Evolutionary conservation across 1,140 invertebrate species (phyloP).

Genomic region (Sminthurides bifidus): DNA sequence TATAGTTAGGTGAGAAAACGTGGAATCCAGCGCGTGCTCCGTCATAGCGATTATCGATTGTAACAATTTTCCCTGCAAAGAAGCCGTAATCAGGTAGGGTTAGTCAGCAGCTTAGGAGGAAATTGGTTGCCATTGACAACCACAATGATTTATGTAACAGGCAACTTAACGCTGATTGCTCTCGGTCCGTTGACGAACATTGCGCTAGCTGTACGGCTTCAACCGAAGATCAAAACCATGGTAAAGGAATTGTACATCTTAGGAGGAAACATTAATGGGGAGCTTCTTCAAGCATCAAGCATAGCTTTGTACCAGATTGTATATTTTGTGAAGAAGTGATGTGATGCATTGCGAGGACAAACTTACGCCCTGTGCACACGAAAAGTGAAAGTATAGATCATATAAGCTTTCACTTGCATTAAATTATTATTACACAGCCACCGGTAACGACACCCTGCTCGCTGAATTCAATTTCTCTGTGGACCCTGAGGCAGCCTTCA

Average conservation of each 20-base stretch:
- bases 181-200: constrained; percentile 13
- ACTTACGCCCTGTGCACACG: too few species aligned
- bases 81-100: too few species aligned
- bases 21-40: too few species aligned
- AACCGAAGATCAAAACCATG: neutral
- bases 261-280: constrained; percentile 1
- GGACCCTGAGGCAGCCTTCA: constrained; percentile 5
- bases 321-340: neutral
- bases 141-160: too few species aligned
- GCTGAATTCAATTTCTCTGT: constrained; percentile 9
- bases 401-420: too few species aligned
- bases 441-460: neutral
- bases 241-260: constrained; percentile 6
- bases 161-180: constrained; percentile 7
- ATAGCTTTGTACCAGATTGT: neutral
- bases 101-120: too few species aligned
- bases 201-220: neutral
- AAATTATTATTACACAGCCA: neutral
- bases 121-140: too few species aligned
- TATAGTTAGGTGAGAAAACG: too few species aligned
- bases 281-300: neutral
- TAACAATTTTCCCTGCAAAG: too few species aligned
- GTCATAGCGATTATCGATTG: too few species aligned
- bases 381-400: neutral
- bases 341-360: neutral